Percentiles rank a stretch among this genome's conserved stretches.
Evolutionary conservation across 2,113 vertebrate genomes (phyloP).

Genomic region (Dipodomys ordii): DNA sequence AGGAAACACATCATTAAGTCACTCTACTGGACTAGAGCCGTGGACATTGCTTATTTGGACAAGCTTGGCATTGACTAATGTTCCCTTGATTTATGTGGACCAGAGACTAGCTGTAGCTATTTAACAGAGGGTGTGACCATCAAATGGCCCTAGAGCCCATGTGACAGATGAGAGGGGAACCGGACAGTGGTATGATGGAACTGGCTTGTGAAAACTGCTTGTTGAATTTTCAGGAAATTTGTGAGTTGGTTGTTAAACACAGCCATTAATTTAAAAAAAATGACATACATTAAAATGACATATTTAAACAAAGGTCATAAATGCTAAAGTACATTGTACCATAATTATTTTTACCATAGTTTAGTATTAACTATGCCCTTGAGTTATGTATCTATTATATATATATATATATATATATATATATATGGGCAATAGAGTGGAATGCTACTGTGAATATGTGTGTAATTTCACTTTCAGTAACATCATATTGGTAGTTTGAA

Average conservation of each 20-base stretch:
- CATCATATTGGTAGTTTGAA: neutral
- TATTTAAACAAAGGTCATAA: constrained; percentile 16
- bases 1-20: constrained; percentile 80
- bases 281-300: neutral
- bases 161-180: neutral
- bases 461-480: neutral
- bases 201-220: neutral
- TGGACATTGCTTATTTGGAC: constrained; percentile 71
- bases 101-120: neutral
- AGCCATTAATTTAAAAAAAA: constrained; percentile 38
- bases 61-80: constrained; percentile 48
- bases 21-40: constrained; percentile 54
- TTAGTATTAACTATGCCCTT: neutral
- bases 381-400: neutral
- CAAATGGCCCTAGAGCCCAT: neutral
- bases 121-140: constrained; percentile 50
- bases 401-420: neutral
- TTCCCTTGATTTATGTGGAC: constrained; percentile 48
- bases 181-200: neutral
- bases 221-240: constrained; percentile 64
- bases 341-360: neutral
- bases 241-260: neutral
- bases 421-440: too few relatives aligned
- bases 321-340: neutral
- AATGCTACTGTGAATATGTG: neutral